Evolutionary conservation across 2,888 invertebrate species (phyloP).

Genomic region (Lepidochrysops patricia): DNA sequence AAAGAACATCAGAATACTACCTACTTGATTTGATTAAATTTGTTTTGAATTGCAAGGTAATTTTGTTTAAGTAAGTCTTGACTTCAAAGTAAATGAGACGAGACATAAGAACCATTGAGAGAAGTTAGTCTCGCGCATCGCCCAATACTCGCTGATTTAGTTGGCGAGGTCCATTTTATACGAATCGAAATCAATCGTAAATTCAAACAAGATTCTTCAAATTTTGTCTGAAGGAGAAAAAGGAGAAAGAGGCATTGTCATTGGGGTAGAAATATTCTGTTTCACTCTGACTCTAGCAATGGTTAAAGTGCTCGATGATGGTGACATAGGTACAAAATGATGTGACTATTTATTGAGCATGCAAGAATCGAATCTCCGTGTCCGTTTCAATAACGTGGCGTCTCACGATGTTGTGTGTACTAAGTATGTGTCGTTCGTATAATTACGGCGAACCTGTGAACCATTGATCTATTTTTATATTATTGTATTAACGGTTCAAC

Average conservation of each 20-base stretch:
- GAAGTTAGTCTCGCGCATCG: neutral
- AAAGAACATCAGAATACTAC: neutral
- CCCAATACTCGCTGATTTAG: neutral
- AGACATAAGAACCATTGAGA: neutral
- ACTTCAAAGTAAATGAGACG: constrained; percentile 2
- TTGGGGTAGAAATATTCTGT: neutral
- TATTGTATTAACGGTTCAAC: too few relatives aligned
- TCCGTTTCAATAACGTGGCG: too few relatives aligned
- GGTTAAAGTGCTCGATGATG: too few relatives aligned
- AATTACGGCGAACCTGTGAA: too few relatives aligned
- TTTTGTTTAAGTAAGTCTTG: neutral
- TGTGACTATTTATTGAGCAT: too few relatives aligned
- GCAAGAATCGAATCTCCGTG: too few relatives aligned
- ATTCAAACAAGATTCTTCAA: neutral
- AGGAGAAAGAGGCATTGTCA: neutral
- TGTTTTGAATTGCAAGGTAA: constrained; percentile 1
- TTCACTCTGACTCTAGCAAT: too few relatives aligned
- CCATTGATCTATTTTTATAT: too few relatives aligned
- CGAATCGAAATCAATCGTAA: neutral
- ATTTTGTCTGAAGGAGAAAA: neutral
- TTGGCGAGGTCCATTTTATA: neutral
- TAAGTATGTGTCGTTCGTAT: too few relatives aligned
- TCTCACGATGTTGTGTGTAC: too few relatives aligned
- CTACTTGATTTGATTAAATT: neutral
- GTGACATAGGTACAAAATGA: too few relatives aligned